Evolutionary conservation across 2,888 invertebrate genomes (phyloP), one percentile per base, ranked within the genome.

Genomic region (Spilosoma lubricipeda): DNA sequence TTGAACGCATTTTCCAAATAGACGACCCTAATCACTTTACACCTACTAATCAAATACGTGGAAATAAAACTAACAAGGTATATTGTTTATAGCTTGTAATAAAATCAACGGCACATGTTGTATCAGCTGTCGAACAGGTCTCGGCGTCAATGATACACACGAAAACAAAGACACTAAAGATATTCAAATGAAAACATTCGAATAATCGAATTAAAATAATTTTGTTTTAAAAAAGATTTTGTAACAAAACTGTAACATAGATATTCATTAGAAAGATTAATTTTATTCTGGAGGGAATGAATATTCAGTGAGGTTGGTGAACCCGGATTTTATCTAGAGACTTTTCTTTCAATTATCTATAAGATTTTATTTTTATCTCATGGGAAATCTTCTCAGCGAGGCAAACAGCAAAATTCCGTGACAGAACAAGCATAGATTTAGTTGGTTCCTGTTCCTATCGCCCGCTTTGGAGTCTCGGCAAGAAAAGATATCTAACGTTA

Each of bases 31-130:
- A 70, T 59, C 69, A 39, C 18, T 70, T 70, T 52, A 69, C 68
- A 72, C 68, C 71, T 71, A 30, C 71, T 70, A 64, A 64, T 67
- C 45, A 52, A 75, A 42, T 36, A 42, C 39, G 45, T 20, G 30
- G 52, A 42, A 56, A 69, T 64, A 64, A 68, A 76, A 72, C 65
- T 66, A 69, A 69, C 72, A 59, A 66, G 63, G 67, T 30, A 20
- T 67, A 66, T 67, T 73, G 73, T 73, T 73, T 73, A 73, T 73
- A 45, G 42, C 69, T n/a, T 20, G 27, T 56, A 70, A 70, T 73
- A 73, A 69, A 73, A 66, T 65, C 63, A 73, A 76, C 70, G 67
- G n/a, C 66, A 71, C 45, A 68, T 75, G 67, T 72, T 59, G 42
- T 33, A 67, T 70, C 67, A 72, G 72, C 70, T 77, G 72, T 68